A percentile compares a stretch with the other conserved stretches of the same genome.
These are phyloP conservation scores for Chauna torquata DNA, from an alignment of 2,113 vertebrate species.

Conservation along the genomic window DNA sequence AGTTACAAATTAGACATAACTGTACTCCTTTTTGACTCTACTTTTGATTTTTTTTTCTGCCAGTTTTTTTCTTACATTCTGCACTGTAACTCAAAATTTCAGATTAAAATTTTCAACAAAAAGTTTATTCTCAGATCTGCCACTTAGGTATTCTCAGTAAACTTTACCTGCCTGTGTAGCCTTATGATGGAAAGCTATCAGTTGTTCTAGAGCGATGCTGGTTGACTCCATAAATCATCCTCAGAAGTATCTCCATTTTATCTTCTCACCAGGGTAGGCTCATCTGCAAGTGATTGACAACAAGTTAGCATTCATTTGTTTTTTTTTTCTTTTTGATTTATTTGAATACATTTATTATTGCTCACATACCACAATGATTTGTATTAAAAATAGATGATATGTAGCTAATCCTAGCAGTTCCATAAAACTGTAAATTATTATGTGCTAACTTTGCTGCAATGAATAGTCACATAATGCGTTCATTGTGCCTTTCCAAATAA, in stretches of 20 bases:
- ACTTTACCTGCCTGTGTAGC: background rate
- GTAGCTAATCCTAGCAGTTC: slow-evolving; percentile 44
- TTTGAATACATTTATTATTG: slow-evolving; percentile 62
- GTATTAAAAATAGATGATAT: slow-evolving; percentile 64
- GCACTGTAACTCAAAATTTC: background rate
- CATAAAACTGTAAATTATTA: slow-evolving; percentile 49
- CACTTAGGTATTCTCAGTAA: background rate
- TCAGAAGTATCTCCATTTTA: background rate
- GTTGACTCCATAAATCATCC: slow-evolving; percentile 7
- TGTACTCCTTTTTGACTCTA: background rate
- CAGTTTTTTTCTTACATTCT: background rate
- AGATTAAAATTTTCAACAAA: background rate
- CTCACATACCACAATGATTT: slow-evolving; percentile 33
- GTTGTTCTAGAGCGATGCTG: background rate
- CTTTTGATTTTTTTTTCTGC: background rate
- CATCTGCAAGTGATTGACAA: slow-evolving; percentile 60
- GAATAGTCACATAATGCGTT: background rate
- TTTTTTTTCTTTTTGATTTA: slow-evolving; percentile 49
- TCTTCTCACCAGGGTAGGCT: background rate
- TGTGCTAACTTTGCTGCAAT: slow-evolving; percentile 35
- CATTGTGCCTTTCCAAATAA: background rate
- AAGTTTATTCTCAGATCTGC: background rate
- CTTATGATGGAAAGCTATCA: background rate
- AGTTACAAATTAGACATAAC: background rate
- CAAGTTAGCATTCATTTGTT: slow-evolving; percentile 21